Base-by-base conservation (phyloP, 2,797 vertebrate genomes). In the Caiman crocodilus region DNA sequence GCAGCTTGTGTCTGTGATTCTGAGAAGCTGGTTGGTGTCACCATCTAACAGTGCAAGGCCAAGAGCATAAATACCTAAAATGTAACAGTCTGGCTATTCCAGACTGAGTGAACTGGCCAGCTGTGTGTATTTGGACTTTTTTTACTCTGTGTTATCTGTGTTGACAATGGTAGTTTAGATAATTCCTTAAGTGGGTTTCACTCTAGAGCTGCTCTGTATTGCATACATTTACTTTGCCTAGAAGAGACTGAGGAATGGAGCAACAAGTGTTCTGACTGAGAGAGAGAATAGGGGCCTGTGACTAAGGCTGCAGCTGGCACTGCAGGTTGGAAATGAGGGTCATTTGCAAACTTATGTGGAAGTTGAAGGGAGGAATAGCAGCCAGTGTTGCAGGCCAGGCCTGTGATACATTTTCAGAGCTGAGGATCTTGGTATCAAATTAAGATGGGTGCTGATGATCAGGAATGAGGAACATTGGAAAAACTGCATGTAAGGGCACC, bases 111-210 rank as follows among this genome's bases (percentile, higher is more conserved):
- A 90, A 35, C 61, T 92, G 90, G 88, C 76, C 64, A 57, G 82
- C 82, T 88, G 90, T 80, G 82, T 89, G 78, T 56, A 1, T 8
- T 58, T 90, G 32, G 90, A 73, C 88, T 92, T 95, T 42, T 75
- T 82, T 0, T 1, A 79, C 9, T 76, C 80, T 90, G 89, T 25
- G 73, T 12, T 93, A 32, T 85, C 71, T 94, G 88, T 63, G 74
- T 23, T 79, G 67, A 13, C 28, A 82, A 82, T 56, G 59, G 74
- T 59, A 42, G 61, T 89, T 94, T 80, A 55, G 58, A 92, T 90
- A 61, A 56, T 42, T 61, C 85, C 82, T 84, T 89, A 81, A 87
- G 81, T 79, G 76, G 85, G 69, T 20, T 92, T 82, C n/a, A 64
- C 86, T 21, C 10, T 32, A 21, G 50, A 42, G 13, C 35, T 73